Evolutionary conservation across 2,113 vertebrate genomes (phyloP), one percentile per base, ranked within the genome.

Genomic region (Semicossyphus pulcher): DNA sequence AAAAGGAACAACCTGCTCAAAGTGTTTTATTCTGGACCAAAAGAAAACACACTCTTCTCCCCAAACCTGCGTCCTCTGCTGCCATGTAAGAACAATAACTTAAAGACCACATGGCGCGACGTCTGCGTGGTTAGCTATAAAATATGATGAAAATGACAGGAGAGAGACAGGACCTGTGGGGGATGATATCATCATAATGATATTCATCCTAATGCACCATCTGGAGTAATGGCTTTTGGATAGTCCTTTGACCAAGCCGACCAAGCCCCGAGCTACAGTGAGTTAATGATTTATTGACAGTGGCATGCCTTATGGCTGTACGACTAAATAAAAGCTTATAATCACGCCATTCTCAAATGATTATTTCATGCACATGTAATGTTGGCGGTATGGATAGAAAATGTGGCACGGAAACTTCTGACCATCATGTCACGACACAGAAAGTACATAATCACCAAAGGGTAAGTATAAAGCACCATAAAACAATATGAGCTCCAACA

Each of bases 181-280:
- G 86, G 72, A 86, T 86, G 86, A 87, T 77, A 84, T 86, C 86
- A 88, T 60, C 69, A 41, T 86, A 85, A 89, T 84, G 80, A 78
- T 74, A 83, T 85, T 86, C 76, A 73, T 80, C 83, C 75, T 78
- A 88, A 88, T 86, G 87, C 71, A 80, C 87, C 90, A 86, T 88
- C 88, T 89, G 90, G 81, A 82, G 83, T 90, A 84, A 89, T 87
- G 89, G 84, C 80, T 84, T 86, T 83, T 54, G 81, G 81, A 85
- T 76, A 71, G 77, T 59, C 41, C 76, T 85, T 48, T 87, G 89
- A 87, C 88, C 86, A 32, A 80, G 78, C 88, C 86, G 89, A 87
- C 88, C 86, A 32, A 80, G 78, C 88, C 86, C 68, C 11, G 0
- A 78, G 89, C 74, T 34, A 67, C 83, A 72, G 32, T 64, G 71